Percentiles rank a stretch among this genome's conserved stretches.
Conservation (phyloP, 2,888 invertebrate genomes). For the Caenorhabditis sp. region DNA sequence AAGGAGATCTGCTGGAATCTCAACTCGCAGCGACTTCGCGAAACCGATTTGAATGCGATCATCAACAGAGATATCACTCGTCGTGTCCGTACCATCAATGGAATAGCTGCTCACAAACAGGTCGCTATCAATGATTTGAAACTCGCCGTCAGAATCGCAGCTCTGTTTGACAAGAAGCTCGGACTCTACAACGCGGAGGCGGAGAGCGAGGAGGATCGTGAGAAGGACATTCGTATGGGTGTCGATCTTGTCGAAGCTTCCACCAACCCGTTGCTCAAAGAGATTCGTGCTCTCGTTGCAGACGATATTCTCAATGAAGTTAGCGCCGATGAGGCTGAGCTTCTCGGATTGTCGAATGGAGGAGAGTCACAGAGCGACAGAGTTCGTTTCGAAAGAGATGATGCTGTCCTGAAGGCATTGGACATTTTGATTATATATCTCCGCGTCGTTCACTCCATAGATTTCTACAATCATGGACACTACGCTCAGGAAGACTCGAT, state of each 20-base stretch:
- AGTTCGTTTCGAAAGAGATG: constrained; percentile 87
- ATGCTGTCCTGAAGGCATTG: constrained; percentile 86
- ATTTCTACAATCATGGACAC: constrained; percentile 98
- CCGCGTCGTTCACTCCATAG: constrained; percentile 97
- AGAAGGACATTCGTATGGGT: constrained; percentile 69
- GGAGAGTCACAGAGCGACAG: constrained; percentile 86
- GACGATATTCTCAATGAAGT: constrained; percentile 88
- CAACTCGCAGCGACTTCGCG: constrained; percentile 93
- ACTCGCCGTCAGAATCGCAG: constrained; percentile 84
- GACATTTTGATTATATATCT: constrained; percentile 90
- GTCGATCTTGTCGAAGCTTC: constrained; percentile 65
- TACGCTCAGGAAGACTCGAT: constrained; percentile 99
- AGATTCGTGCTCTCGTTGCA: constrained; percentile 39
- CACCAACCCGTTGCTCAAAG: constrained; percentile 58
- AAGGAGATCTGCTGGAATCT: constrained; percentile 99
- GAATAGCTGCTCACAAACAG: constrained; percentile 92
- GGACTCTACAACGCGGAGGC: constrained; percentile 83
- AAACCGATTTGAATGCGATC: constrained; percentile 95
- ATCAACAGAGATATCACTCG: constrained; percentile 97
- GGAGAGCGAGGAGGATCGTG: constrained; percentile 66
- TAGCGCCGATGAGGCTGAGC: constrained; percentile 97
- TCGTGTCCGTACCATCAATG: constrained; percentile 93
- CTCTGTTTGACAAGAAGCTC: constrained; percentile 84
- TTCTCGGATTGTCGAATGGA: constrained; percentile 85
- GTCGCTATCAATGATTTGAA: constrained; percentile 86